A percentile compares a stretch with the other conserved stretches of the same genome.
Conservation (phyloP, 1,140 invertebrate genomes). For the Eufriesea mexicana region DNA sequence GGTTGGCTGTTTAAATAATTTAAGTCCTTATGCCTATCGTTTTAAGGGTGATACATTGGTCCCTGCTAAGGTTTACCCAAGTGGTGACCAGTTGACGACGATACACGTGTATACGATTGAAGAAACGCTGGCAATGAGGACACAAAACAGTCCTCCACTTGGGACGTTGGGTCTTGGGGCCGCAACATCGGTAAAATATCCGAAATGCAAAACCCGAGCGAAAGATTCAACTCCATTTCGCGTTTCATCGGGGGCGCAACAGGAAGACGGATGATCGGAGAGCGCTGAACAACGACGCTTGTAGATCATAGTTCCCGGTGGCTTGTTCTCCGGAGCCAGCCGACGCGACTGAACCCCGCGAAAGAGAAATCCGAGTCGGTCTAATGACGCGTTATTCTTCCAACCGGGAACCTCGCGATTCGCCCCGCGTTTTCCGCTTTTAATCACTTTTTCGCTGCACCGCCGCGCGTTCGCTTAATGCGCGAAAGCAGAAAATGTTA, state of each 20-base stretch:
- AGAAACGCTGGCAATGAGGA: too few relatives aligned
- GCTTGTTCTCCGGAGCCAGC: background rate
- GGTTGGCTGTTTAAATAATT: too few relatives aligned
- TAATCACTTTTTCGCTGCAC: conserved; percentile 17
- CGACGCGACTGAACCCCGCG: too few relatives aligned
- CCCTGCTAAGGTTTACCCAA: too few relatives aligned
- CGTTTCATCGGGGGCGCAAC: background rate
- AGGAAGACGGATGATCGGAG: conserved; percentile 1
- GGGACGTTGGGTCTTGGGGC: too few relatives aligned
- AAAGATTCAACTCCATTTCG: background rate
- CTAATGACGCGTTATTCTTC: conserved; percentile 24
- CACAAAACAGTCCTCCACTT: too few relatives aligned
- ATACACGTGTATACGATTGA: too few relatives aligned
- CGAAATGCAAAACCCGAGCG: background rate
- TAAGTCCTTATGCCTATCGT: too few relatives aligned
- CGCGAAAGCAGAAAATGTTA: conserved; percentile 25
- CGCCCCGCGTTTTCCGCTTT: conserved; percentile 12
- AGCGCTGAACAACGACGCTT: background rate
- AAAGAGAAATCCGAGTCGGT: background rate
- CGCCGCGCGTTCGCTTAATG: background rate
- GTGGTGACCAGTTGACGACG: too few relatives aligned
- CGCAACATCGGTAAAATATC: too few relatives aligned
- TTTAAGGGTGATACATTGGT: too few relatives aligned
- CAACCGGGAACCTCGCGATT: background rate
- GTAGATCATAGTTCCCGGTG: background rate